Evolutionary conservation across 2,113 vertebrate species (phyloP), one percentile per base, ranked within the genome.

Genomic region (Tylochromis polylepis): DNA sequence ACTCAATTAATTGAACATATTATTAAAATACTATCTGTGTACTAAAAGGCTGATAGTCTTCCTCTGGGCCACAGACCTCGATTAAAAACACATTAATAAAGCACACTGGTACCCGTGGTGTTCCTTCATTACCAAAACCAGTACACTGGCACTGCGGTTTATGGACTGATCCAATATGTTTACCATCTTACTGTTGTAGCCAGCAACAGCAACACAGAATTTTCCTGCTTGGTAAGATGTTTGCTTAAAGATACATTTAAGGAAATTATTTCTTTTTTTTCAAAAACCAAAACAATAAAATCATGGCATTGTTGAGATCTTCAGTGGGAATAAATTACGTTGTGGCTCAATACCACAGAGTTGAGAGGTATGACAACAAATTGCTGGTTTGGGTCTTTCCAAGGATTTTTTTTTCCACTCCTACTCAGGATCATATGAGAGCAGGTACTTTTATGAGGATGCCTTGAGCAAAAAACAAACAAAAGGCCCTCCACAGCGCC

Each of bases 1-100:
- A 27, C 38, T 77, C 3, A 77, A 51, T 51, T 56, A 79, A 56
- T 15, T 65, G 22, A 83, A 36, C 53, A 36, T 38, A 41, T 31
- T 77, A 16, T 22, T 24, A 41, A 83, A 56, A 84, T 46, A 46
- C 22, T 49, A 41, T 82, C 36, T 41, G 12, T 75, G 58, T 18
- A 82, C 53, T 75, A 34, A 70, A 78, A 62, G 70, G 34, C 58
- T 79, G 27, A 85, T 56, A 22, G n/a, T 65, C 51, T 80, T 9
- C 75, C 62, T 27, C 70, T 82, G 82, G 46, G 70, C 75, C 55
- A 80, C 2, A 31, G 78, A 46, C 51, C 67, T 88, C 24, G 3
- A 59, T 89, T 85, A 85, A 85, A 89, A 89, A 87, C 79, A 78
- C 75, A 89, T 87, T 62, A 83, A 3, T 83, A 80, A 79, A 53